Evolutionary conservation across 2,797 vertebrate genomes (phyloP).

Genomic region (Oreonectes daqikongensis): DNA sequence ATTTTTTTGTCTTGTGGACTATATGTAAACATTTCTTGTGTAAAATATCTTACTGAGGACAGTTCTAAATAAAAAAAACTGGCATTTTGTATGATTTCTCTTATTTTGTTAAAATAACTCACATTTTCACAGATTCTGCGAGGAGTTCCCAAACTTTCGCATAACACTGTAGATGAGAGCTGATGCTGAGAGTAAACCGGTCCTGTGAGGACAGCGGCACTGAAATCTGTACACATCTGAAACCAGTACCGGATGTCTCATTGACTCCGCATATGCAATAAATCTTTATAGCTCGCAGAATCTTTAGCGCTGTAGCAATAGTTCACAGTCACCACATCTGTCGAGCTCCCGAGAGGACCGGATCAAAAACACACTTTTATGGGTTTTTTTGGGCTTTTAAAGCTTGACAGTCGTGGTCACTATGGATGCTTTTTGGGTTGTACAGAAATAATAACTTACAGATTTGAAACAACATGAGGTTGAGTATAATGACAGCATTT

Average conservation of each 20-base stretch:
- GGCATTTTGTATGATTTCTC: too few relatives aligned
- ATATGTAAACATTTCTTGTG: too few relatives aligned
- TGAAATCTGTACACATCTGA: slow-evolving; percentile 6
- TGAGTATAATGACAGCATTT: too few relatives aligned
- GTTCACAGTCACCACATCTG: not conserved
- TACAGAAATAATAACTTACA: not conserved
- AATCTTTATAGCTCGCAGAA: not conserved
- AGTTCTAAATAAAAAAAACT: too few relatives aligned
- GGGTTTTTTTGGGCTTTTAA: not conserved
- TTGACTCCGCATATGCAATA: not conserved
- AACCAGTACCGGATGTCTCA: not conserved
- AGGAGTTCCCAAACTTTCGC: too few relatives aligned
- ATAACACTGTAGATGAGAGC: too few relatives aligned
- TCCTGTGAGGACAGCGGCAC: slow-evolving; percentile 50
- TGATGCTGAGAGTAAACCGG: slow-evolving; percentile 54
- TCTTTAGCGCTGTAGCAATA: not conserved
- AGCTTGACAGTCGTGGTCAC: not conserved
- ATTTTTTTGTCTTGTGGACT: too few relatives aligned
- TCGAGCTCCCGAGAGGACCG: not conserved
- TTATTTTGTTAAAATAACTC: too few relatives aligned
- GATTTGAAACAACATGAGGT: not conserved
- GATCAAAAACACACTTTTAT: not conserved
- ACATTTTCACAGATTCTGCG: too few relatives aligned
- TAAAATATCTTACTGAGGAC: too few relatives aligned
- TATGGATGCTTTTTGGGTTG: not conserved